A percentile compares a stretch with the other conserved stretches of the same genome.
Evolutionary conservation across 2,888 invertebrate species (phyloP).

Genomic region (Magallana nippona): DNA sequence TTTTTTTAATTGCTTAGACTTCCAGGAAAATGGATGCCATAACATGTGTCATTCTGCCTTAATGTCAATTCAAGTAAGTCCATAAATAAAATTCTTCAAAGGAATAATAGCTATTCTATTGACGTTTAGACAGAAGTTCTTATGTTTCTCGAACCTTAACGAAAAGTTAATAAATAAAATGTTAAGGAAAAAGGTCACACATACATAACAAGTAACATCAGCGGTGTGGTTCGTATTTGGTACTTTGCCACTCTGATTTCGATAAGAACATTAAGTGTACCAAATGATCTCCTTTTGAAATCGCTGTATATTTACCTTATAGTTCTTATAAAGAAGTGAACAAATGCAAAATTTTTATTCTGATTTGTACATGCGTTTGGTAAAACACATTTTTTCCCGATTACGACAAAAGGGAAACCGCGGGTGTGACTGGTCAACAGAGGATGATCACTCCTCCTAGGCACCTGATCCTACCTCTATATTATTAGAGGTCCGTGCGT

Average conservation of each 20-base stretch:
- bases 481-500: no score
- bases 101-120: neutral
- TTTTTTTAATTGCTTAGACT: neutral
- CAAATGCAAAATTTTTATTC: no score
- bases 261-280: no score
- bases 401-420: no score
- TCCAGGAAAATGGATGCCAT: neutral
- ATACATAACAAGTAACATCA: neutral
- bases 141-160: neutral
- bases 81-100: conserved; percentile 15
- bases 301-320: no score
- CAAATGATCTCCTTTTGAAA: no score
- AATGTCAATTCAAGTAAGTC: neutral
- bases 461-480: no score
- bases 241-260: neutral
- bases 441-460: no score
- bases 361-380: no score
- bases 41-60: neutral
- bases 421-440: no score
- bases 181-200: neutral
- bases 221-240: neutral
- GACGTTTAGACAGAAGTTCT: neutral
- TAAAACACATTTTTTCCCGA: no score
- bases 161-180: neutral
- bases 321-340: no score